Evolutionary conservation across 2,888 invertebrate genomes (phyloP), one percentile per base, ranked within the genome.

Genomic region (Clunio marinus): DNA sequence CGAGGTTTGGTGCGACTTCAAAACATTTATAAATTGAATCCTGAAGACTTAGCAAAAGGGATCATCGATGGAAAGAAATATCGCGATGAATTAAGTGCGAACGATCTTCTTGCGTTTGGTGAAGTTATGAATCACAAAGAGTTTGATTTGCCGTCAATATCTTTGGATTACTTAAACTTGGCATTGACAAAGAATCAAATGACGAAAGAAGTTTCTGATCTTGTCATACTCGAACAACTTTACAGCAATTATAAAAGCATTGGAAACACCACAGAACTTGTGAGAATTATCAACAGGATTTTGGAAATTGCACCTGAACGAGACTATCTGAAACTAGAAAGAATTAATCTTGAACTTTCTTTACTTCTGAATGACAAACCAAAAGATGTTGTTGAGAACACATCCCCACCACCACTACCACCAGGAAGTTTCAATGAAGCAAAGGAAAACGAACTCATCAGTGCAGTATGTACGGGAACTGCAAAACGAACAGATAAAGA

Each of bases 401-500:
- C n/a, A n/a, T n/a, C n/a, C n/a, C n/a, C n/a, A n/a, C n/a, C n/a
- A n/a, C n/a, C n/a, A n/a, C n/a, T n/a, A n/a, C n/a, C n/a, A n/a
- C n/a, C n/a, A n/a, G n/a, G n/a, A n/a, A n/a, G n/a, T n/a, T n/a
- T n/a, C n/a, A n/a, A n/a, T n/a, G n/a, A n/a, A n/a, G n/a, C n/a
- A n/a, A n/a, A n/a, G n/a, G n/a, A n/a, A n/a, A n/a, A n/a, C n/a
- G n/a, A n/a, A n/a, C n/a, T n/a, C 32, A 32, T 7, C 32, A 32
- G 32, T 7, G 41, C n/a, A 13, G 41, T 41, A n/a, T 41, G 41
- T 10, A 41, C 41, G 2, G 41, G 41, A 41, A 10, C 2, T 3
- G n/a, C 15, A 13, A 41, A 5, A n/a, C 41, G 10, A 41, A 41
- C 3, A 3, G 41, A 5, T 41, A 74, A 73, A 28, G 74, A 80